Percentiles rank a stretch among this genome's conserved stretches.
Evolutionary conservation across 2,888 invertebrate species (phyloP).

Genomic region (Temnothorax rugatulus): DNA sequence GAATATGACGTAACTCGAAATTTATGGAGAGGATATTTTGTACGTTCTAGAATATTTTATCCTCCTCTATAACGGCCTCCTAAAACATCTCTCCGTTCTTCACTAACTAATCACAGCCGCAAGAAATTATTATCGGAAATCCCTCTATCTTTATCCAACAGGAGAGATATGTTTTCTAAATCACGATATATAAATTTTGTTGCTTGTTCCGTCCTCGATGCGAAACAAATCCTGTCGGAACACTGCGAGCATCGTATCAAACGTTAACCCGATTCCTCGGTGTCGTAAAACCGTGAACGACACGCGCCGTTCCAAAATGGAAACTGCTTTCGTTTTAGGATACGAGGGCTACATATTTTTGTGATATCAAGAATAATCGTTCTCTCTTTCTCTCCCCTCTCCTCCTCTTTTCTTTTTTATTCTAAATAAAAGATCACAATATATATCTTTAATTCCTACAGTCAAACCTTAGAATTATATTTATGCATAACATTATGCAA

Average conservation of each 20-base stretch:
- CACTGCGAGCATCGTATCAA: conserved; percentile 48
- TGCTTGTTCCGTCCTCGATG: conserved; percentile 19
- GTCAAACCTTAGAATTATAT: neutral
- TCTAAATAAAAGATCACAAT: neutral
- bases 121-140: conserved; percentile 42
- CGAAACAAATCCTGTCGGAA: conserved; percentile 52
- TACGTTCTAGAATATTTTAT: neutral
- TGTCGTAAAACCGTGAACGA: conserved; percentile 61
- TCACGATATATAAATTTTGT: conserved; percentile 51
- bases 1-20: conserved; percentile 36
- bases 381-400: neutral
- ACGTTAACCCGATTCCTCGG: conserved; percentile 60
- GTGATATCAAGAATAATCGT: conserved; percentile 20
- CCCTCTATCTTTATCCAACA: neutral
- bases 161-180: conserved; percentile 13
- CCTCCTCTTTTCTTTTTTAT: neutral
- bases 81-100: conserved; percentile 10
- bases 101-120: neutral
- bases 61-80: neutral
- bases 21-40: conserved; percentile 13
- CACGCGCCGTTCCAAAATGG: conserved; percentile 48
- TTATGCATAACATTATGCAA: neutral
- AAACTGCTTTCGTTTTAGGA: conserved; percentile 53
- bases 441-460: neutral
- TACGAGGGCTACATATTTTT: conserved; percentile 51